Evolutionary conservation across 2,113 vertebrate species (phyloP).

Genomic region (Excalfactoria chinensis): DNA sequence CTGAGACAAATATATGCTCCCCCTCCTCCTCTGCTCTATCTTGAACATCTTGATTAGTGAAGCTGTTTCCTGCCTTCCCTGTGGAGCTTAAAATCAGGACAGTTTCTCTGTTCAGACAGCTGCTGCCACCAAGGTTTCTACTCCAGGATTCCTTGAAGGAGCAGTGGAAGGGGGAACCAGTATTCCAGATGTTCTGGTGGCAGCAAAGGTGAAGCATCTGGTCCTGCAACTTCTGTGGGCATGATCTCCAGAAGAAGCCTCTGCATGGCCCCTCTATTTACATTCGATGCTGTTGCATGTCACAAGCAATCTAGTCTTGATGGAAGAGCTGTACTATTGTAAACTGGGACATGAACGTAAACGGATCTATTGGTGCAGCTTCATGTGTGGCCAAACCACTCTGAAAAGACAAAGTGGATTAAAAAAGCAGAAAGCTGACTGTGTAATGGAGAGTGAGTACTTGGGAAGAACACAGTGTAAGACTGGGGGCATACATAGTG

Average conservation of each 20-base stretch:
- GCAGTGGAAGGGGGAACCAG: accelerated
- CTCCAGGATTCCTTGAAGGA: background rate
- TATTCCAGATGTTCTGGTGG: accelerated
- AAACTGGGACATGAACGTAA: background rate
- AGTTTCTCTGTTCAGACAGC: background rate
- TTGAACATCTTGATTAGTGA: constrained; percentile 2
- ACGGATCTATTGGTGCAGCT: background rate
- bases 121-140: accelerated
- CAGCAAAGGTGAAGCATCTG: background rate
- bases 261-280: background rate
- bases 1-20: background rate
- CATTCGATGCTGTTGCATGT: background rate
- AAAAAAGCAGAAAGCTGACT: background rate
- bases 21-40: background rate
- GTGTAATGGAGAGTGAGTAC: background rate
- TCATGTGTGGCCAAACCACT: constrained; percentile 34
- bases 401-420: background rate
- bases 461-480: background rate
- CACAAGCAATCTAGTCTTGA: background rate
- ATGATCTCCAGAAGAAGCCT: background rate
- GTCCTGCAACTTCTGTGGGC: accelerated
- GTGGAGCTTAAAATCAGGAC: background rate
- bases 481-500: background rate
- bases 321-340: background rate
- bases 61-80: background rate